Percentiles rank a stretch among this genome's conserved stretches.
Evolutionary conservation across 2,888 invertebrate species (phyloP).

Genomic region (Taenaris catops): DNA sequence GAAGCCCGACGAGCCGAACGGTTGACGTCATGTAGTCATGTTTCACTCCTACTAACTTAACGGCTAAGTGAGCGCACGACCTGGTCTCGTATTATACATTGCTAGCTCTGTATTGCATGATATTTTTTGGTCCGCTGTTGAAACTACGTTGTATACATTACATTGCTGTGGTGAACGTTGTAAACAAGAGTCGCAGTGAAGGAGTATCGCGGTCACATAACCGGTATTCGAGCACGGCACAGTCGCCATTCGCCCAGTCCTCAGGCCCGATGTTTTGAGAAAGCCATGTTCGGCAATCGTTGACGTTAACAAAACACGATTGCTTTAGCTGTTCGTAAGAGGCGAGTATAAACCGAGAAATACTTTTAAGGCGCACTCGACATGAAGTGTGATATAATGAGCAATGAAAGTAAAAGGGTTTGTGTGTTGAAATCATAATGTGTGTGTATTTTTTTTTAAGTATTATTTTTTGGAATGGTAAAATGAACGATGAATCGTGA

Average conservation of each 20-base stretch:
- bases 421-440: constrained; percentile 16
- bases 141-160: constrained; percentile 46
- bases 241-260: constrained; percentile 62
- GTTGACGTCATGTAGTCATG: constrained; percentile 75
- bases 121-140: constrained; percentile 21
- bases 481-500: constrained; percentile 1
- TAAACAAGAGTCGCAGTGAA: constrained; percentile 43
- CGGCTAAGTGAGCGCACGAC: constrained; percentile 19
- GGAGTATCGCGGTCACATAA: constrained; percentile 77
- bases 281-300: constrained; percentile 68
- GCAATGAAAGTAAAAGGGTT: constrained; percentile 23
- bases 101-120: constrained; percentile 33
- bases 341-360: constrained; percentile 36
- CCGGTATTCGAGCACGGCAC: constrained; percentile 72
- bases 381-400: constrained; percentile 24
- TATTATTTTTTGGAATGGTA: constrained; percentile 7
- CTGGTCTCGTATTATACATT: constrained; percentile 35
- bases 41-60: constrained; percentile 51
- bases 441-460: constrained; percentile 1
- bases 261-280: constrained; percentile 65
- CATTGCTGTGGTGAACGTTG: constrained; percentile 29
- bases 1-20: constrained; percentile 73
- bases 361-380: constrained; percentile 35
- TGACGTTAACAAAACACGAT: constrained; percentile 66
- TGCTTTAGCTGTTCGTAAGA: constrained; percentile 53